A percentile compares a stretch with the other conserved stretches of the same genome.
phyloP scores from a whole-genome alignment of 1,140 invertebrate genomes.

The Aphidius gifuensis region DNA sequence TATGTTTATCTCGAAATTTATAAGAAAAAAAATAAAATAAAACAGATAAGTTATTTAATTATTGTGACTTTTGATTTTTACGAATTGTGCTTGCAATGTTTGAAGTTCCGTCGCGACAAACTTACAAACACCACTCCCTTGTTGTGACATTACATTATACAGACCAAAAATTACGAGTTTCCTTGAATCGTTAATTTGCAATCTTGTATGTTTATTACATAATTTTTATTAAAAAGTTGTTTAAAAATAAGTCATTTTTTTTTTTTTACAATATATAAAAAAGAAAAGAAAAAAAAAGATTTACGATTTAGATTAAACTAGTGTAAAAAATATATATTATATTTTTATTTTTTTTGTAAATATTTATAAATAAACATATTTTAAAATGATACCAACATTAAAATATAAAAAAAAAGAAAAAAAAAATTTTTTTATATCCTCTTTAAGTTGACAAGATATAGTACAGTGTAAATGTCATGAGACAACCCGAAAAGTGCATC shows the following conservation, averaged over 20 bases:
- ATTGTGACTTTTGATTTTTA: conserved; percentile 42
- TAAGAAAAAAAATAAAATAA: neutral
- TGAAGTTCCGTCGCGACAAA: conserved; percentile 55
- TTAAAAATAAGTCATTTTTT: no score
- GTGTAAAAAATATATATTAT: neutral
- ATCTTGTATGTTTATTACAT: conserved; percentile 32
- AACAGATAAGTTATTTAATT: conserved; percentile 1
- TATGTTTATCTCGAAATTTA: neutral
- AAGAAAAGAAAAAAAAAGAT: no score
- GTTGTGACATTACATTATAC: conserved; percentile 57
- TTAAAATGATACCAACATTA: no score
- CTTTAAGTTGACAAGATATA: conserved; percentile 26
- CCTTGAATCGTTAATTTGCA: conserved; percentile 50
- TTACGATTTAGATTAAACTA: no score
- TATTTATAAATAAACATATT: no score
- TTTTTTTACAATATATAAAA: no score
- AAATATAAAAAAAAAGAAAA: no score
- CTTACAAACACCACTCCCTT: conserved; percentile 54
- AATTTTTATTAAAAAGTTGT: no score
- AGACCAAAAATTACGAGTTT: conserved; percentile 52
- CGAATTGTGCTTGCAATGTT: conserved; percentile 46
- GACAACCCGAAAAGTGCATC: conserved; percentile 35
- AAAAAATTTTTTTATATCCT: neutral
- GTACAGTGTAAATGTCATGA: conserved; percentile 3
- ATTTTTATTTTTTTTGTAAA: no score